These are phyloP conservation scores for Clitarchus hookeri DNA, from an alignment of 2,888 invertebrate genomes.

Conservation along the genomic window DNA sequence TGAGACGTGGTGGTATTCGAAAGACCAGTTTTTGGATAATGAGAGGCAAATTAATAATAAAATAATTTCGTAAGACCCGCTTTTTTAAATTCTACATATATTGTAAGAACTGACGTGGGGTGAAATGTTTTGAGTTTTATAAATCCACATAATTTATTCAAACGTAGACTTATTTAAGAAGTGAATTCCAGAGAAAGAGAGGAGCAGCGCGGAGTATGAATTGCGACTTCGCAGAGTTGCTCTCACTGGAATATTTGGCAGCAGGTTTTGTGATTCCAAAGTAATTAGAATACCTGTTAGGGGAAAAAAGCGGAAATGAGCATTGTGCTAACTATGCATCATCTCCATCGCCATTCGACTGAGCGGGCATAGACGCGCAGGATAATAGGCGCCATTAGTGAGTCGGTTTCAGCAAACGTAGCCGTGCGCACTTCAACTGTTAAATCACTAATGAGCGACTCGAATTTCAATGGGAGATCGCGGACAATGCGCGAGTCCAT, in stretches of 20 bases:
- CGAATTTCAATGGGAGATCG: not conserved
- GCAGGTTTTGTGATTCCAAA: not conserved
- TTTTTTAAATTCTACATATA: too few species aligned
- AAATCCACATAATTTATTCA: too few species aligned
- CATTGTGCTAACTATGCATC: not conserved
- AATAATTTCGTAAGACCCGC: too few species aligned
- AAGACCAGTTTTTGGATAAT: too few species aligned
- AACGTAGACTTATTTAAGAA: too few species aligned
- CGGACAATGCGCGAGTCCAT: not conserved
- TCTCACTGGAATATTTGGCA: not conserved
- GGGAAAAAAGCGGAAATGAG: not conserved
- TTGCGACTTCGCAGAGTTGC: not conserved
- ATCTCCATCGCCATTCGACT: not conserved
- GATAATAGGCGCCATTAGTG: not conserved
- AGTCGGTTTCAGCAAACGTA: not conserved
- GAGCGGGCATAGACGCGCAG: not conserved
- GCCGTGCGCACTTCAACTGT: not conserved
- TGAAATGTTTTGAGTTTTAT: too few species aligned
- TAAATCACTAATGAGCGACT: slow-evolving; percentile 14
- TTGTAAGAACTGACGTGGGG: too few species aligned
- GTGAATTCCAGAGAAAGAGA: too few species aligned
- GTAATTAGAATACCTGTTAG: not conserved
- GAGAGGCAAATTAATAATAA: too few species aligned
- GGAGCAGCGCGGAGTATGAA: not conserved
- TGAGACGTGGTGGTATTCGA: too few species aligned